Evolutionary conservation across 2,113 vertebrate species (phyloP), one percentile per base, ranked within the genome.

Genomic region (Podarcis muralis): DNA sequence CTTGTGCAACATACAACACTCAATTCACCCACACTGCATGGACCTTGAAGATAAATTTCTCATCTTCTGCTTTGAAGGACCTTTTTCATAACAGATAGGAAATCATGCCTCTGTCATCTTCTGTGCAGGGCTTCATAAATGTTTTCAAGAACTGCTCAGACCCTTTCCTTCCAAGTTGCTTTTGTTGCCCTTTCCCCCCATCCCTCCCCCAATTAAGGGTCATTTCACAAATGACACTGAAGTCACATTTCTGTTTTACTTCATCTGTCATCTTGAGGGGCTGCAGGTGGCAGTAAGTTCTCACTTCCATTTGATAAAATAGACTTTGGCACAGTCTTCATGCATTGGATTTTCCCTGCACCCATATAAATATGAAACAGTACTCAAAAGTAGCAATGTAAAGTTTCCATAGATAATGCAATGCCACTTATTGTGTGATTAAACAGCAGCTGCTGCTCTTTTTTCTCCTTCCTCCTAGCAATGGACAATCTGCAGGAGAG

Each of bases 401-500:
- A 22, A 76, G 25, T 68, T 48, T 83, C 30, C 32, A 57, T 16
- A 62, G 27, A 30, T n/a, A n/a, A 16, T 72, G 32, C 27, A 4
- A 7, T 82, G 32, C 22, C 20, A 32, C 12, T 75, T 23, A n/a
- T n/a, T 27, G 12, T 57, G 25, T 68, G 43, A 48, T 71, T 87
- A 4, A n/a, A 1, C 85, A 1, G 4, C 93, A 88, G 95, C 88
- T 4, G 4, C 1, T 79, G 79, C 1, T 86, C 20, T 82, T 90
- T 74, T 92, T 89, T 92, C 86, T 62, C 72, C 91, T 71, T 81
- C 90, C 94, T 95, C 93, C 62, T 97, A 99, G 99, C 98, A 0
- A 98, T 99, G 98, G 99, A 99, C 91, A 99, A 97, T 88, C 95
- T 99, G 30, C 98, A 98, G 91, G 99, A 99, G 82, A 96, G 98